phyloP scores from a whole-genome alignment of 2,113 vertebrate species.

The Passerina amoena region DNA sequence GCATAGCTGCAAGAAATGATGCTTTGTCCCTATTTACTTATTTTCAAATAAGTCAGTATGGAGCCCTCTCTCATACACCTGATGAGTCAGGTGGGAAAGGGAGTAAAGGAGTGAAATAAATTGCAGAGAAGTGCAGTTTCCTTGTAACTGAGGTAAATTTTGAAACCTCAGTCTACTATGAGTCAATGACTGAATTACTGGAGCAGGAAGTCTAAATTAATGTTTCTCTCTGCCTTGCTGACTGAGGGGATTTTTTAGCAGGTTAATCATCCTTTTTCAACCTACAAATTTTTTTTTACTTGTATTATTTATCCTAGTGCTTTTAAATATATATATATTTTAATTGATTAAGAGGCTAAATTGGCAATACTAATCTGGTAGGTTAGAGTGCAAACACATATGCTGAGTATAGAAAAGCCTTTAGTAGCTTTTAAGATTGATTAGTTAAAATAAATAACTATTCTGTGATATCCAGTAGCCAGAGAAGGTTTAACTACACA shows the following conservation, averaged over 20 bases:
- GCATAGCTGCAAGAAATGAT: not conserved
- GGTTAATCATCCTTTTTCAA: conserved; percentile 19
- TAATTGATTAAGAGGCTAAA: conserved; percentile 31
- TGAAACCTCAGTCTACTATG: not conserved
- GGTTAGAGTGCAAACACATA: conserved; percentile 50
- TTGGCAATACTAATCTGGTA: conserved; percentile 18
- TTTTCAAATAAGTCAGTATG: not conserved
- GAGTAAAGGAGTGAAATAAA: not conserved
- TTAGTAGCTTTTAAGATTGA: conserved; percentile 50
- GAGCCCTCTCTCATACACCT: not conserved
- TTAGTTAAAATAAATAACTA: conserved; percentile 60
- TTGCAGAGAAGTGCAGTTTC: not conserved
- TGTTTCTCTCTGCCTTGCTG: conserved; percentile 5
- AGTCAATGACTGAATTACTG: conserved; percentile 15
- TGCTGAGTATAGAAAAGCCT: conserved; percentile 40
- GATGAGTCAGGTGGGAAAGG: not conserved
- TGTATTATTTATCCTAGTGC: conserved; percentile 18
- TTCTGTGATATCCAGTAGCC: conserved; percentile 29
- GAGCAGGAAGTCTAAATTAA: conserved; percentile 18
- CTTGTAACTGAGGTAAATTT: not conserved
- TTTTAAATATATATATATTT: conserved; percentile 24
- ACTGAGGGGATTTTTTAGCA: not conserved
- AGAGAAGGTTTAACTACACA: conserved; percentile 26
- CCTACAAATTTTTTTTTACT: not conserved
- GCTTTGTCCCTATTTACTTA: not conserved